Percentiles rank a stretch among this genome's conserved stretches.
These are phyloP conservation scores for Trachurus trachurus DNA, from an alignment of 2,797 vertebrate species.

Conservation along the genomic window DNA sequence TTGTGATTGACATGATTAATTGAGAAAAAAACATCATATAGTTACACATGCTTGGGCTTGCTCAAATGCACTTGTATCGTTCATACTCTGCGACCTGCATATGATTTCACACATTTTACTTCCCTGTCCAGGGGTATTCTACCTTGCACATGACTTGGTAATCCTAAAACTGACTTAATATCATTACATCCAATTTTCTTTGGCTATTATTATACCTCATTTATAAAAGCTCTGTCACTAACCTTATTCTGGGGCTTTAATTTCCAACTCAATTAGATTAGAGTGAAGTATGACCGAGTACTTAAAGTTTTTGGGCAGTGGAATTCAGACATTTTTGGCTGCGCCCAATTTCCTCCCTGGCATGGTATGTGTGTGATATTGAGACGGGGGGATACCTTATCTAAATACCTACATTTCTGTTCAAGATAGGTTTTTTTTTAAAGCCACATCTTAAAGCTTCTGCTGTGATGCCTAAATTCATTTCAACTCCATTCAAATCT, in stretches of 20 bases:
- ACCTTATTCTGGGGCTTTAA: constrained; percentile 80
- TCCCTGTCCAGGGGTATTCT: constrained; percentile 33
- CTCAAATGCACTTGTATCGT: background rate
- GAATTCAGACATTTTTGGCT: constrained; percentile 59
- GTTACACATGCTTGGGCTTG: too few species aligned
- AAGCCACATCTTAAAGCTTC: background rate
- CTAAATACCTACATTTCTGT: constrained; percentile 45
- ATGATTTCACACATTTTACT: constrained; percentile 9
- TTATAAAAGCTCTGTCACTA: constrained; percentile 82
- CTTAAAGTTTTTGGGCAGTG: constrained; percentile 47
- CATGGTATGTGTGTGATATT: constrained; percentile 29
- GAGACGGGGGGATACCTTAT: constrained; percentile 31
- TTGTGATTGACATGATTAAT: too few species aligned
- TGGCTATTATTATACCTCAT: constrained; percentile 81
- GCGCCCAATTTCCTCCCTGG: constrained; percentile 64
- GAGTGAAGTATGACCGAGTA: constrained; percentile 76
- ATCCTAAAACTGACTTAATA: constrained; percentile 63
- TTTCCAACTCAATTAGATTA: constrained; percentile 80
- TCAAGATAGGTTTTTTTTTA: background rate
- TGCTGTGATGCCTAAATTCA: background rate
- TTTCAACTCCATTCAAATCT: constrained; percentile 26
- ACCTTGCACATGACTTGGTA: constrained; percentile 36
- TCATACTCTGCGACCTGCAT: background rate
- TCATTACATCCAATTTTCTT: constrained; percentile 75
- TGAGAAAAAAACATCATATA: too few species aligned